Conservation (phyloP, 1,140 invertebrate genomes). For the Drosophila parvula region DNA sequence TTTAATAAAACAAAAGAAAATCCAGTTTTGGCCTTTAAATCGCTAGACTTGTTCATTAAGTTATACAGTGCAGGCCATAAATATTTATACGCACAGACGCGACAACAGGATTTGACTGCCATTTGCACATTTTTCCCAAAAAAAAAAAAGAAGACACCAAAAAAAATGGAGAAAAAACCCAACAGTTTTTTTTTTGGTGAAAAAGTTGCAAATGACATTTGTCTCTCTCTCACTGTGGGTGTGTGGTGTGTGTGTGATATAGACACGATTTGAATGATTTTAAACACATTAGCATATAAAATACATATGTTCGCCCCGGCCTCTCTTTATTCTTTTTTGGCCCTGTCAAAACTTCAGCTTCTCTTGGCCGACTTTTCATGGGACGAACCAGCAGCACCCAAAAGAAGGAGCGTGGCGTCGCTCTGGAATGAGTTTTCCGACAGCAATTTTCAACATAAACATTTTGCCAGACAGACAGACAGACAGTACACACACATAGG, state of each 20-base stretch:
- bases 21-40: slow-evolving; percentile 33
- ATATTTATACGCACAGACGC: slow-evolving; percentile 59
- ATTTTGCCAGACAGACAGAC: slow-evolving; percentile 29
- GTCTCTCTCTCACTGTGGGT: not conserved
- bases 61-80: slow-evolving; percentile 51
- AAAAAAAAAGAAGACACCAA: slow-evolving; percentile 1
- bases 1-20: not conserved
- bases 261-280: slow-evolving; percentile 67
- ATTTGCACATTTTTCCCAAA: slow-evolving; percentile 37
- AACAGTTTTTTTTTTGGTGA: slow-evolving; percentile 14
- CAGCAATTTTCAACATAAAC: slow-evolving; percentile 48
- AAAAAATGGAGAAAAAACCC: slow-evolving; percentile 26
- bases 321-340: slow-evolving; percentile 1
- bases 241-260: slow-evolving; percentile 13
- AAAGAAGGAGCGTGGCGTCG: slow-evolving; percentile 27
- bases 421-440: slow-evolving; percentile 41
- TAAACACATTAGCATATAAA: slow-evolving; percentile 70
- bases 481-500: not conserved
- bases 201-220: slow-evolving; percentile 25
- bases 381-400: not conserved
- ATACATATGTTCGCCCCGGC: slow-evolving; percentile 25
- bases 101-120: slow-evolving; percentile 40
- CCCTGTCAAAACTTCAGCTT: slow-evolving; percentile 13
- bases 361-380: slow-evolving; percentile 21
- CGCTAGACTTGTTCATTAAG: slow-evolving; percentile 41